Base-by-base conservation (phyloP, 2,113 vertebrate genomes). In the Sapayoa aenigma region DNA sequence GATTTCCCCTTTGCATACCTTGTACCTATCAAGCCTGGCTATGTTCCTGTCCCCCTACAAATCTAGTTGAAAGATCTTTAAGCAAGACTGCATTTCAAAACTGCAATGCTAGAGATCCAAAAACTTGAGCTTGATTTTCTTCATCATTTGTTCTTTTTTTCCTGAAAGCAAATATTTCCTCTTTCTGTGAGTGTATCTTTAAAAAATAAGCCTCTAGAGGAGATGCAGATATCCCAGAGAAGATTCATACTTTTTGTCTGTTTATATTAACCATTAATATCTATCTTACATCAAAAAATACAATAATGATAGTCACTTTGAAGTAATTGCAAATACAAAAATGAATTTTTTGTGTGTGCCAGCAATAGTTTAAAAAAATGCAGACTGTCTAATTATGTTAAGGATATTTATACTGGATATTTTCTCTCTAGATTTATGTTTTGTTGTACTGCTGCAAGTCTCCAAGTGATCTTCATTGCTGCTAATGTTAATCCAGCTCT, bases 11-110 rank as follows among this genome's bases (percentile, higher is more conserved):
- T 33, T 12, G 11, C 28, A 59, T 19, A 24, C 14, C 12, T 66
- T 44, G 3, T 16, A 44, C 24, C 59, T 50, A 27, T 35, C 0
- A 0, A 44, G 22, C 25, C 42, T 56, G 20, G 35, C n/a, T 42
- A 9, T 44, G 21, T 12, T 37, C 31, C 42, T 44, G 22, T 17
- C 19, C 10, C 37, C 8, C 14, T 46, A 74, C 23, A 89, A 59
- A 59, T 44, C 23, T 39, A 53, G 13, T 24, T 59, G 39, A 67
- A 66, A 75, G 6, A 9, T 59, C 25, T 25, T 67, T 4, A n/a
- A 58, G 19, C 9, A 67, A 46, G 44, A n/a, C 5, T 25, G 2
- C 1, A 7, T 56, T 41, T 66, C 30, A 50, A 37, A 83, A 47
- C 1, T 42, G 9, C 22, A 6, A 5, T 39, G 68, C 58, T 31